Evolutionary conservation across 2,113 vertebrate genomes (phyloP).

Genomic region (Mustelus asterias): DNA sequence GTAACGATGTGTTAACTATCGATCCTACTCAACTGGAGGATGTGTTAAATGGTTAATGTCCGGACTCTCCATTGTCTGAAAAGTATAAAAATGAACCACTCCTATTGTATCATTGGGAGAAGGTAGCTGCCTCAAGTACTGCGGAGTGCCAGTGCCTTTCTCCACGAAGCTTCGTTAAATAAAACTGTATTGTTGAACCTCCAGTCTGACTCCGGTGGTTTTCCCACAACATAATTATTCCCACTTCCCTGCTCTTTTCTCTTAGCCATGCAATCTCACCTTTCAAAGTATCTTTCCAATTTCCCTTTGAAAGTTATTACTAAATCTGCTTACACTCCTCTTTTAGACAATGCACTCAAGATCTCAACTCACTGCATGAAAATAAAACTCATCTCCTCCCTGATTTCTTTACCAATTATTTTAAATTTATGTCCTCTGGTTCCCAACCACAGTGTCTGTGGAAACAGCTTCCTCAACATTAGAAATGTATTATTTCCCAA

Average conservation of each 20-base stretch:
- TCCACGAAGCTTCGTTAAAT: too few relatives aligned
- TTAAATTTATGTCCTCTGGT: neutral
- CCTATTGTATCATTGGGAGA: too few relatives aligned
- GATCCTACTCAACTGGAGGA: too few relatives aligned
- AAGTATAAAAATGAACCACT: too few relatives aligned
- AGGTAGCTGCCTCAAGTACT: too few relatives aligned
- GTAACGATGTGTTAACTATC: too few relatives aligned
- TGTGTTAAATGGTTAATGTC: too few relatives aligned
- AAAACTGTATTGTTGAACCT: too few relatives aligned
- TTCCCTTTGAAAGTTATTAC: neutral
- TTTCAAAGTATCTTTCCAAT: neutral
- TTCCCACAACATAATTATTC: too few relatives aligned
- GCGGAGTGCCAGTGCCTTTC: too few relatives aligned
- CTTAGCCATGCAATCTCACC: neutral
- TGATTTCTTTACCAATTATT: neutral
- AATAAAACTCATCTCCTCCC: neutral
- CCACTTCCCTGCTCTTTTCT: neutral
- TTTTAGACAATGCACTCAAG: neutral
- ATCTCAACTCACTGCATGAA: neutral
- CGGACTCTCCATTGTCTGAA: too few relatives aligned
- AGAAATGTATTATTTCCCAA: neutral
- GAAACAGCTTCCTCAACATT: neutral
- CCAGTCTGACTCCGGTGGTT: too few relatives aligned
- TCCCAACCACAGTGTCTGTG: neutral
- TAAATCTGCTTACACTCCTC: neutral